Evolutionary conservation across 2,113 vertebrate genomes (phyloP).

Genomic region (Cygnus atratus): DNA sequence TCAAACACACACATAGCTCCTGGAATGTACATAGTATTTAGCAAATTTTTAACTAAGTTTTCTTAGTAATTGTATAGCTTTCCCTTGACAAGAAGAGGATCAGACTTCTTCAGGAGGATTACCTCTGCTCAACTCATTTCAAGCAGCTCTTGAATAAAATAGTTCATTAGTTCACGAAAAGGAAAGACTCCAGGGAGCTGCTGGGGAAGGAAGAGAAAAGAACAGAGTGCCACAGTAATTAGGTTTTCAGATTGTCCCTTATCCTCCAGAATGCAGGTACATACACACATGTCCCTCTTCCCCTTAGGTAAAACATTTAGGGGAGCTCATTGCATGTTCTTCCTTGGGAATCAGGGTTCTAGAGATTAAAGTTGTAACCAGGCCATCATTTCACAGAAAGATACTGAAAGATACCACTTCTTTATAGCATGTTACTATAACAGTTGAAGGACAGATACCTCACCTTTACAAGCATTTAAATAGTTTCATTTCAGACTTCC

Average conservation of each 20-base stretch:
- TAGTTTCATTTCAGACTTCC: not conserved
- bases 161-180: slow-evolving; percentile 76
- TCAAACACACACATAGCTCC: slow-evolving; percentile 70
- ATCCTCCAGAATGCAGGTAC: slow-evolving; percentile 51
- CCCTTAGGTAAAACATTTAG: slow-evolving; percentile 38
- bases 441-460: not conserved
- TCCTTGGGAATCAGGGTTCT: not conserved
- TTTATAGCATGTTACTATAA: not conserved
- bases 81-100: slow-evolving; percentile 67
- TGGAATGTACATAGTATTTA: slow-evolving; percentile 67
- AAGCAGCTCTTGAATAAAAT: slow-evolving; percentile 73
- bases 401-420: not conserved
- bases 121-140: slow-evolving; percentile 71
- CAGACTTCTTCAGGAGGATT: slow-evolving; percentile 71
- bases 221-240: slow-evolving; percentile 68
- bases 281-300: slow-evolving; percentile 33
- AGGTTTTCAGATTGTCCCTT: slow-evolving; percentile 69
- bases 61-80: slow-evolving; percentile 74
- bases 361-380: not conserved
- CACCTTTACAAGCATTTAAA: not conserved
- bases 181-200: slow-evolving; percentile 69
- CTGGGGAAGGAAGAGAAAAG: slow-evolving; percentile 34
- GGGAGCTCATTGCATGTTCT: not conserved
- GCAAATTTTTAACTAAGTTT: slow-evolving; percentile 75
- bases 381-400: not conserved